Conservation (phyloP, 2,888 invertebrate genomes). For the Tineola bisselliella region DNA sequence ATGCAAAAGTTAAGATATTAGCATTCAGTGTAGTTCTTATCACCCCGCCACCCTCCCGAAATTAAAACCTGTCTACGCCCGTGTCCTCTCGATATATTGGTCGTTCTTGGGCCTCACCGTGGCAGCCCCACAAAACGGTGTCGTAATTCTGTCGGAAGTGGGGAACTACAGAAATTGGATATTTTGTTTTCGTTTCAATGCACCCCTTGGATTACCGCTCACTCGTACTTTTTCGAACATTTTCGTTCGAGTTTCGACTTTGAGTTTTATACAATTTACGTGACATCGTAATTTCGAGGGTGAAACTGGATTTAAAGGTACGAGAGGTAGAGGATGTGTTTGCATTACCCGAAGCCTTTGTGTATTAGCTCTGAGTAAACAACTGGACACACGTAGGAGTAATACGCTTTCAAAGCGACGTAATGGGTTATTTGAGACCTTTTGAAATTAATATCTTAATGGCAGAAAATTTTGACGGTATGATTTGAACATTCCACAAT, state of each 20-base stretch:
- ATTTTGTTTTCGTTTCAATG: conserved; percentile 42
- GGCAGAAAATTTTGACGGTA: not conserved
- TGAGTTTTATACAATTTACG: not conserved
- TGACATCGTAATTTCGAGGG: not conserved
- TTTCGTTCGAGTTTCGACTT: not conserved
- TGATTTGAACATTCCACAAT: too few species aligned
- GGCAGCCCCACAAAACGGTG: not conserved
- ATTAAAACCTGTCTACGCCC: not conserved
- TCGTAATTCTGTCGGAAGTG: conserved; percentile 61
- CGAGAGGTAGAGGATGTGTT: not conserved
- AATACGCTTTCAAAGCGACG: not conserved
- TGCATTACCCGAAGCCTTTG: conserved; percentile 45
- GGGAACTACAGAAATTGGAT: conserved; percentile 59
- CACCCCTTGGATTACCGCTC: conserved; percentile 17
- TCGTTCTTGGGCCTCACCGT: not conserved
- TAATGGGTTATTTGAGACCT: not conserved
- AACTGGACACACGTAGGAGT: not conserved
- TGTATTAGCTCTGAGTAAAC: conserved; percentile 30
- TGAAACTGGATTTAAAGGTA: not conserved
- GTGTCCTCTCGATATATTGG: too few species aligned
- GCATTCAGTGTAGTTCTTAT: too few species aligned
- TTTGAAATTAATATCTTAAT: conserved; percentile 1
- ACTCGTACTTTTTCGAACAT: not conserved
- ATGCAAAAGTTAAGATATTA: too few species aligned
- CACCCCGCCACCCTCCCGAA: too few species aligned